These are phyloP conservation scores for Clarias fuscus DNA, from an alignment of 2,797 vertebrate species.

Conservation along the genomic window DNA sequence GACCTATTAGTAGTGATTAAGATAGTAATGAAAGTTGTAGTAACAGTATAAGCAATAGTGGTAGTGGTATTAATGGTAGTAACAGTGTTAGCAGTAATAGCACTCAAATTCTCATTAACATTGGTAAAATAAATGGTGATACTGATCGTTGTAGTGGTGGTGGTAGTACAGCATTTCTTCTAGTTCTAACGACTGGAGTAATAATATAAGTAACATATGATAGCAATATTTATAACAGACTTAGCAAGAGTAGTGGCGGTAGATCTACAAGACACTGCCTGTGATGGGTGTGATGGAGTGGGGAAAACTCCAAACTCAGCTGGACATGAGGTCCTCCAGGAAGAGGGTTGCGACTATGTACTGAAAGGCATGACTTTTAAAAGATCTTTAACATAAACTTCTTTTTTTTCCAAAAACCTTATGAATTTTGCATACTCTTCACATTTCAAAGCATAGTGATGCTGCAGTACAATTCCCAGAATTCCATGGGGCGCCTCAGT, in stretches of 20 bases:
- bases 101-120: too few species aligned
- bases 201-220: too few species aligned
- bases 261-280: too few species aligned
- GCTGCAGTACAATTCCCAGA: slow-evolving; percentile 22
- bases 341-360: background rate
- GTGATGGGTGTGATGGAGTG: too few species aligned
- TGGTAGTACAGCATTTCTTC: too few species aligned
- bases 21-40: background rate
- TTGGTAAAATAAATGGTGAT: too few species aligned
- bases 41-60: background rate
- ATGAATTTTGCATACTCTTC: background rate
- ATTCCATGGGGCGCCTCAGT: slow-evolving; percentile 27
- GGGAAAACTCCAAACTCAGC: too few species aligned
- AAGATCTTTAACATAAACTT: background rate
- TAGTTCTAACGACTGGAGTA: too few species aligned
- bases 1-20: background rate
- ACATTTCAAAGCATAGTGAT: background rate
- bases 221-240: background rate
- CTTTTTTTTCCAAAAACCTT: background rate
- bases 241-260: background rate
- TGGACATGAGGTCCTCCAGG: too few species aligned
- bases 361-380: background rate
- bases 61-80: too few species aligned
- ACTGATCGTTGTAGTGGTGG: too few species aligned
- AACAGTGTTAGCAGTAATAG: background rate